phyloP scores from a whole-genome alignment of 2,888 invertebrate species.

The Dryocosmus kuriphilus region DNA sequence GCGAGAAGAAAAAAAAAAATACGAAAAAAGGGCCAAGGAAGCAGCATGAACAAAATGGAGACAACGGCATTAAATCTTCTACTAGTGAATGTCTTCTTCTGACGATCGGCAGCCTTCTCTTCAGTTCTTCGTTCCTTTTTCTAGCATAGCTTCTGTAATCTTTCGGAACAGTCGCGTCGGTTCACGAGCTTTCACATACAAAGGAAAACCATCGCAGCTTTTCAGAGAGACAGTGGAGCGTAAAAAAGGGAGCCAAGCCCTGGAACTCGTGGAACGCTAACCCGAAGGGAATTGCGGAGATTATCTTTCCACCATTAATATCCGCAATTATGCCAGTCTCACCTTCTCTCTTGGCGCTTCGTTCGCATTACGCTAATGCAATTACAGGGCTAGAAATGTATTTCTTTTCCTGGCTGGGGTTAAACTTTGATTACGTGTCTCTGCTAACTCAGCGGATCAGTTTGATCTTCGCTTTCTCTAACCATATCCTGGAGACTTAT shows the following conservation, averaged over 20 bases:
- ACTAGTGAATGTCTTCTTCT: slow-evolving; percentile 27
- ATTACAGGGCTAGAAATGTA: slow-evolving; percentile 32
- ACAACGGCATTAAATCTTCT: slow-evolving; percentile 32
- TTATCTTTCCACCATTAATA: slow-evolving; percentile 40
- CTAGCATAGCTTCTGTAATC: slow-evolving; percentile 6
- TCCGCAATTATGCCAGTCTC: slow-evolving; percentile 26
- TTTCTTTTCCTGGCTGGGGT: slow-evolving; percentile 24
- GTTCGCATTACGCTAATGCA: slow-evolving; percentile 33
- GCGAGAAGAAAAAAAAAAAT: background rate
- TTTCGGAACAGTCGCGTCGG: slow-evolving; percentile 21
- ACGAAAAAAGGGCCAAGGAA: background rate
- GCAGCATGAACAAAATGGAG: slow-evolving; percentile 8
- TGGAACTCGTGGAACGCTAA: slow-evolving; percentile 14
- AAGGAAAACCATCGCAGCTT: background rate
- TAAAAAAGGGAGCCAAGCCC: slow-evolving; percentile 9
- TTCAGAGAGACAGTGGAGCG: background rate
- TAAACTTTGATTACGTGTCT: slow-evolving; percentile 38
- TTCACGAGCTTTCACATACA: slow-evolving; percentile 18
- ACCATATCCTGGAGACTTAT: background rate
- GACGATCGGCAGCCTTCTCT: slow-evolving; percentile 6
- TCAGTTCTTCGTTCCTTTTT: background rate
- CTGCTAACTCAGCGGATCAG: slow-evolving; percentile 25
- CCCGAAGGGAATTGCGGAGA: slow-evolving; percentile 39
- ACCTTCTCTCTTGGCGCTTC: background rate
- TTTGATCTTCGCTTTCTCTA: slow-evolving; percentile 2